Evolutionary conservation across 2,888 invertebrate species (phyloP).

Genomic region (Thymelicus sylvestris): DNA sequence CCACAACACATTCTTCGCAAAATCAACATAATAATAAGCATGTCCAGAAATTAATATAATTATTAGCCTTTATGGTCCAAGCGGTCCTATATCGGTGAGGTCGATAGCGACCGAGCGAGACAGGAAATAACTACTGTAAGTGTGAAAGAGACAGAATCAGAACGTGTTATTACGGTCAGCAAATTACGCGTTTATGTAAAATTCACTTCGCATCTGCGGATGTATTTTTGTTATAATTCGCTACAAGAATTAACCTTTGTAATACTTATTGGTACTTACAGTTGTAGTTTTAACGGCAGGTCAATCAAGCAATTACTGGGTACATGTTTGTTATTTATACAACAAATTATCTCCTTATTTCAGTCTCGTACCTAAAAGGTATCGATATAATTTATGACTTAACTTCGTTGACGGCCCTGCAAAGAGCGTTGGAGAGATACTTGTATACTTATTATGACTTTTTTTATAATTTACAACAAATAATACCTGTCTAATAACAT

Average conservation of each 20-base stretch:
- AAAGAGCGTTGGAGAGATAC: too few species aligned
- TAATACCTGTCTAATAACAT: too few species aligned
- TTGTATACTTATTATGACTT: too few species aligned
- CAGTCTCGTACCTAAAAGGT: background rate
- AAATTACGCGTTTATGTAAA: conserved; percentile 75
- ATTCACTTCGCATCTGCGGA: conserved; percentile 58
- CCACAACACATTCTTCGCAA: conserved; percentile 49
- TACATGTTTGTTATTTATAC: conserved; percentile 1
- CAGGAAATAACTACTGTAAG: conserved; percentile 43
- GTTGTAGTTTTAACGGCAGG: conserved; percentile 29
- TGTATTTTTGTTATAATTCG: conserved; percentile 52
- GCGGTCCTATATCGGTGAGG: conserved; percentile 51
- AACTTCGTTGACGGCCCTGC: background rate
- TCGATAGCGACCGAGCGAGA: conserved; percentile 48
- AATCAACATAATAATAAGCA: conserved; percentile 67
- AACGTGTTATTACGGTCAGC: conserved; percentile 66
- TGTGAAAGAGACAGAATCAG: conserved; percentile 50
- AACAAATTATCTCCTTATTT: conserved; percentile 15
- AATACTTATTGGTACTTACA: conserved; percentile 28
- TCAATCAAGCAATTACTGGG: conserved; percentile 28
- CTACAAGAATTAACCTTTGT: conserved; percentile 26
- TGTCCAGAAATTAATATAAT: conserved; percentile 72
- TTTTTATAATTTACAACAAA: too few species aligned
- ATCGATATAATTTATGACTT: conserved; percentile 17
- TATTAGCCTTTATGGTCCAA: conserved; percentile 62